phyloP scores from a whole-genome alignment of 2,888 invertebrate species.

The Drosophila prostipennis region DNA sequence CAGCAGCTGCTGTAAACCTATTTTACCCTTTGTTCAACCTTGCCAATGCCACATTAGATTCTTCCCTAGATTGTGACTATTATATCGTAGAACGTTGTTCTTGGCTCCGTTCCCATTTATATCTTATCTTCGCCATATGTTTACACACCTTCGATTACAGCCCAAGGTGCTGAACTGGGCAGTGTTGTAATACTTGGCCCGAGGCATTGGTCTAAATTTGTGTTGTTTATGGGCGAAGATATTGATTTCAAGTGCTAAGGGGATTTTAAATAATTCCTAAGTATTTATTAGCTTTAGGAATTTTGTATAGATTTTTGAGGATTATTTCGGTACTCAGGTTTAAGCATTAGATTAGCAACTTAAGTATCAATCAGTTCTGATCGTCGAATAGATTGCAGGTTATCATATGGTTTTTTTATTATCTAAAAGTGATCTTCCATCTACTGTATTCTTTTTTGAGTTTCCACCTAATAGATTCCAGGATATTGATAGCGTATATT shows the following conservation, averaged over 20 bases:
- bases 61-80: slow-evolving; percentile 2
- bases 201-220: slow-evolving; percentile 10
- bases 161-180: slow-evolving; percentile 23
- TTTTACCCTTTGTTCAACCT: slow-evolving; percentile 19
- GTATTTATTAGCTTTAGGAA: background rate
- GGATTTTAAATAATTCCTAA: slow-evolving; percentile 7
- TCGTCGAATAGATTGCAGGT: background rate
- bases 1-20: slow-evolving; percentile 57
- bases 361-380: background rate
- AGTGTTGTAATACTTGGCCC: slow-evolving; percentile 27
- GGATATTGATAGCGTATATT: slow-evolving; percentile 3
- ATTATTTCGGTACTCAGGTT: background rate
- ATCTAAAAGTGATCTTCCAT: no score
- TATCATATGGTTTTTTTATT: no score
- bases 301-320: background rate
- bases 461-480: background rate
- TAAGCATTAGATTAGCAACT: background rate
- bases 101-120: slow-evolving; percentile 27
- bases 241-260: slow-evolving; percentile 23
- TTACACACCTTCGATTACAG: slow-evolving; percentile 25
- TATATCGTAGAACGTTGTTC: slow-evolving; percentile 28
- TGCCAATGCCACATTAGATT: slow-evolving; percentile 24
- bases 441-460: no score
- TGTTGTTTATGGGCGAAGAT: slow-evolving; percentile 11
- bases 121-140: slow-evolving; percentile 35